These are phyloP conservation scores for Agrotis ipsilon DNA, from an alignment of 2,888 invertebrate species.

Conservation along the genomic window DNA sequence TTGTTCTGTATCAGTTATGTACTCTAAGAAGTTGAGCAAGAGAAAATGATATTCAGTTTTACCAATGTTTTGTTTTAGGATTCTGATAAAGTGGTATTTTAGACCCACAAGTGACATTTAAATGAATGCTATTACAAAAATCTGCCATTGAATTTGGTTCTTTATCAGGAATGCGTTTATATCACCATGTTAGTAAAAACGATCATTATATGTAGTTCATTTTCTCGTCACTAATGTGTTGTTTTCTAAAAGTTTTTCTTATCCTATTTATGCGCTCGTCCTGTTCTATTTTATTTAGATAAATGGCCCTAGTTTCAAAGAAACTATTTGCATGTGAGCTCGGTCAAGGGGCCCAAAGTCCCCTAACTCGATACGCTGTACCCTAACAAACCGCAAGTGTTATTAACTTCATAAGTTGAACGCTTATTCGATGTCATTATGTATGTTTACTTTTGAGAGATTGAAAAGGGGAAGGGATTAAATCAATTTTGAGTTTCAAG, in stretches of 20 bases:
- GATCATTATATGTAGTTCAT: not conserved
- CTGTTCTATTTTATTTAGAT: conserved; percentile 59
- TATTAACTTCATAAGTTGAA: conserved; percentile 61
- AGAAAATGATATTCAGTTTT: no score
- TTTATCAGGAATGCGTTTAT: no score
- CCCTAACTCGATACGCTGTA: conserved; percentile 53
- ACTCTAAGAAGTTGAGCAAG: no score
- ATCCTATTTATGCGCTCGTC: conserved; percentile 68
- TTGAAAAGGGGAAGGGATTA: conserved; percentile 27
- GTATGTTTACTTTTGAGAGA: conserved; percentile 42
- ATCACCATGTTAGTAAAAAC: not conserved
- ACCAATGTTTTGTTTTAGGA: no score
- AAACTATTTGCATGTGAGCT: conserved; percentile 73
- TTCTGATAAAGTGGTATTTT: no score
- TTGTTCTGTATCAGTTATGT: no score
- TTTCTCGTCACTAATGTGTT: conserved; percentile 17
- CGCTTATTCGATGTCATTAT: conserved; percentile 62
- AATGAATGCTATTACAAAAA: no score
- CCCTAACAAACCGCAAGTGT: conserved; percentile 63
- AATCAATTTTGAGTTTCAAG: conserved; percentile 32
- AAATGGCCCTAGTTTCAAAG: conserved; percentile 72
- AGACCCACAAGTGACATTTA: no score
- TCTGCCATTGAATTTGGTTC: no score
- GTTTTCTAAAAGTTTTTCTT: conserved; percentile 56
- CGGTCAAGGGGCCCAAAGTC: conserved; percentile 66